Conservation (phyloP, 2,113 vertebrate species). For the Festucalex cinctus region DNA sequence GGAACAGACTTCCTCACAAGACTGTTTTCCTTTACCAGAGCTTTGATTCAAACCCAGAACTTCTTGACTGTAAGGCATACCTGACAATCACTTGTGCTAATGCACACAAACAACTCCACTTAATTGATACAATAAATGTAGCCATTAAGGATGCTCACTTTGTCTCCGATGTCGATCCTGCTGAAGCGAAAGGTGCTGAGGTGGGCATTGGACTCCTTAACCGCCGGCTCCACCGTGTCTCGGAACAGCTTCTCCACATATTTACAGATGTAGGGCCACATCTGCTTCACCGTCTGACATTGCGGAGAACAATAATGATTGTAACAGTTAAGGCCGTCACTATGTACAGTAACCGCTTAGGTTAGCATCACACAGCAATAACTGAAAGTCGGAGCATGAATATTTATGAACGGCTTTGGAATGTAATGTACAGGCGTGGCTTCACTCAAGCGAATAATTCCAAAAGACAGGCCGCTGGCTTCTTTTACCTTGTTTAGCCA, state of each 20-base stretch:
- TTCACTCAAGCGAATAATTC: constrained; percentile 14
- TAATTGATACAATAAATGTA: not conserved
- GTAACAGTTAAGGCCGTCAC: not conserved
- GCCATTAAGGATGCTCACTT: constrained; percentile 73
- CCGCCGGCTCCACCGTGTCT: constrained; percentile 92
- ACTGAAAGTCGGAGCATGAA: not conserved
- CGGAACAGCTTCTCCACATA: constrained; percentile 92
- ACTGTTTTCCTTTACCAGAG: not conserved
- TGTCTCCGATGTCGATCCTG: constrained; percentile 88
- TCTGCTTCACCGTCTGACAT: constrained; percentile 87
- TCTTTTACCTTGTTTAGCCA: constrained; percentile 96
- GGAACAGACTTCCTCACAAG: too few species aligned
- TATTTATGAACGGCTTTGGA: constrained; percentile 14
- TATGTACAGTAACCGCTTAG: not conserved
- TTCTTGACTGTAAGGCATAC: not conserved
- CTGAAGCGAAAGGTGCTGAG: constrained; percentile 94
- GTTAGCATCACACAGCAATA: constrained; percentile 7
- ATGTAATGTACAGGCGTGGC: constrained; percentile 12
- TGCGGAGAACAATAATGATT: not conserved
- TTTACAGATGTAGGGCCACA: constrained; percentile 95
- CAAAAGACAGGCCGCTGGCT: constrained; percentile 5
- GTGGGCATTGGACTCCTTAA: constrained; percentile 85
- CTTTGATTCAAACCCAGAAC: not conserved
- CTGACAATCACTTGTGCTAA: not conserved
- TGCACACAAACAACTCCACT: not conserved